phyloP scores from a whole-genome alignment of 2,113 vertebrate genomes.

The Lanius ludovicianus region DNA sequence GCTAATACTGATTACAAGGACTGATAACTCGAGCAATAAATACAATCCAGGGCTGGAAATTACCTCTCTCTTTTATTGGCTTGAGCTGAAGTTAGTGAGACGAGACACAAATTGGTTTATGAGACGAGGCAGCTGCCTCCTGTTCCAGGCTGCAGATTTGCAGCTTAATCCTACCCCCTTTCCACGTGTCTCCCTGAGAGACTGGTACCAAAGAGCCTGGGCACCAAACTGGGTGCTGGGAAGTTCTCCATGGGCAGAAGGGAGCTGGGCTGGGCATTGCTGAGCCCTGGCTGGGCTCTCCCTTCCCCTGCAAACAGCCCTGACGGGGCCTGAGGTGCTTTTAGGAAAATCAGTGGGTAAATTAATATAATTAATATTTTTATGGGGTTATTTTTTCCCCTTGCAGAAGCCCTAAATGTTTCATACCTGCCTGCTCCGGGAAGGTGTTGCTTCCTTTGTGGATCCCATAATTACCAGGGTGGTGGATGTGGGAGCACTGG shows the following conservation, averaged over 20 bases:
- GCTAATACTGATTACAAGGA: conserved; percentile 68
- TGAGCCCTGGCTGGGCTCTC: not conserved
- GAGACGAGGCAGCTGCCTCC: conserved; percentile 16
- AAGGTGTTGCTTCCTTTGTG: not conserved
- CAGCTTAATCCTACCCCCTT: not conserved
- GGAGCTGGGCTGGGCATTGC: not conserved
- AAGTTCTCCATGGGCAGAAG: not conserved
- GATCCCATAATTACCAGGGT: rapidly evolving
- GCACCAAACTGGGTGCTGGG: not conserved
- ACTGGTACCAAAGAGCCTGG: not conserved
- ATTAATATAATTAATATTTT: not conserved
- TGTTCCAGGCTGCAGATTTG: not conserved
- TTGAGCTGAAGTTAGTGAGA: conserved; percentile 15
- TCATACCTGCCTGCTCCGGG: not conserved
- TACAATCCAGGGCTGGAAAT: conserved; percentile 52
- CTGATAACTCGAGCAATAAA: conserved; percentile 62
- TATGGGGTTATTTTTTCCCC: rapidly evolving
- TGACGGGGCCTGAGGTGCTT: not conserved
- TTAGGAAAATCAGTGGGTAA: not conserved
- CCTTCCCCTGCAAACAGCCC: not conserved
- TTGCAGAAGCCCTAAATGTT: not conserved
- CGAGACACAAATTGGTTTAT: conserved; percentile 30
- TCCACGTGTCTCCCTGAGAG: not conserved
- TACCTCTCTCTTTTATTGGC: conserved; percentile 24
- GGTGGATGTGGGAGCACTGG: not conserved